Conservation (phyloP, 1,140 invertebrate species). For the Scaptodrosophila lebanonensis region DNA sequence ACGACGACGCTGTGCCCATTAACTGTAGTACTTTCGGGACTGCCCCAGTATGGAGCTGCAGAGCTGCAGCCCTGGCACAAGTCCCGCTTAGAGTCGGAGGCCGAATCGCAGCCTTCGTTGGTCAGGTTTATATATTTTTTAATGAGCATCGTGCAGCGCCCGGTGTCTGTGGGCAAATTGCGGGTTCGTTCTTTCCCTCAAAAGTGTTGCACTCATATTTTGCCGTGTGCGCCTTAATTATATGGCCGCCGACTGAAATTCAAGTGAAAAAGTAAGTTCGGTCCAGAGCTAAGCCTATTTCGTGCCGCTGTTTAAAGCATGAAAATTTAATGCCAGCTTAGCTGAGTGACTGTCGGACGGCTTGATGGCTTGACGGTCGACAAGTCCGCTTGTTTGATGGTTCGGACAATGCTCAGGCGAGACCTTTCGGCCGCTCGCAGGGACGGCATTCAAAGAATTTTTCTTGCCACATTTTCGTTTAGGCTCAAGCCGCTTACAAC, state of each 20-base stretch:
- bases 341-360: conserved; percentile 41
- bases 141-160: conserved; percentile 55
- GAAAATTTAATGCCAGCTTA: conserved; percentile 73
- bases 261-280: conserved; percentile 69
- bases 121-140: conserved; percentile 62
- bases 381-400: conserved; percentile 7
- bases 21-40: conserved; percentile 71
- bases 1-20: conserved; percentile 55
- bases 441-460: conserved; percentile 47
- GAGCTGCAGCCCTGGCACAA: conserved; percentile 1
- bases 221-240: conserved; percentile 72
- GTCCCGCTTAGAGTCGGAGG: conserved; percentile 6
- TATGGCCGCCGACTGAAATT: conserved; percentile 70
- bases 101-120: conserved; percentile 61
- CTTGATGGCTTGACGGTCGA: conserved; percentile 30
- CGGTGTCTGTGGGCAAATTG: conserved; percentile 50
- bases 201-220: conserved; percentile 72
- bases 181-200: conserved; percentile 49
- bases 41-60: conserved; percentile 21
- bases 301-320: conserved; percentile 69
- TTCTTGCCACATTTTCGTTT: conserved; percentile 60
- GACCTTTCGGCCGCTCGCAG: not conserved
- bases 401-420: conserved; percentile 1
- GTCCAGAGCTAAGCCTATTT: conserved; percentile 59
- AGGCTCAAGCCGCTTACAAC: conserved; percentile 36